A percentile compares a stretch with the other conserved stretches of the same genome.
phyloP scores from a whole-genome alignment of 1,140 invertebrate genomes.

The Aphelenchoides besseyi region DNA sequence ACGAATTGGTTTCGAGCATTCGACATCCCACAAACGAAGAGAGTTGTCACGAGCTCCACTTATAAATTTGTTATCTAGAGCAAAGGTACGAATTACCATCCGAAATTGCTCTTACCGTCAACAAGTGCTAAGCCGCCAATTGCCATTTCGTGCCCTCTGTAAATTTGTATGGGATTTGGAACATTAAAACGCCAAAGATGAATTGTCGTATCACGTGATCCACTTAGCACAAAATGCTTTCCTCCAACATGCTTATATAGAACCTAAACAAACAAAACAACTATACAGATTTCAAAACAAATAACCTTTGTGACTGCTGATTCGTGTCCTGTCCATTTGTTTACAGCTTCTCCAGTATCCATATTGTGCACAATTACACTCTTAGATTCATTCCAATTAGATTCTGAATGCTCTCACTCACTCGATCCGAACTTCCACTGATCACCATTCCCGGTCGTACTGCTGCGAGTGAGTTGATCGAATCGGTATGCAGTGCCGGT shows the following conservation, averaged over 20 bases:
- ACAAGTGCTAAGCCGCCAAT: constrained; percentile 34
- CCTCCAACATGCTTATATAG: constrained; percentile 46
- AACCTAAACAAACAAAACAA: constrained; percentile 31
- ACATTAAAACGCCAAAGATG: constrained; percentile 37
- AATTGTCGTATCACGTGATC: constrained; percentile 39
- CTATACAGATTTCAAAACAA: neutral
- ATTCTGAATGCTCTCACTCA: constrained; percentile 4
- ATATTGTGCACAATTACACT: constrained; percentile 40
- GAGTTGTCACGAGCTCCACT: constrained; percentile 1
- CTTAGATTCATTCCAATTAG: constrained; percentile 22
- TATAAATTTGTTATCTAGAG: constrained; percentile 17
- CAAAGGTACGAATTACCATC: neutral
- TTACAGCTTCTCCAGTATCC: constrained; percentile 45
- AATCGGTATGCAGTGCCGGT: constrained; percentile 36
- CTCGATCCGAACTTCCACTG: constrained; percentile 47
- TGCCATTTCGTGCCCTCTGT: constrained; percentile 32
- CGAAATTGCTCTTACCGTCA: constrained; percentile 25
- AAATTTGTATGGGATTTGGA: constrained; percentile 28
- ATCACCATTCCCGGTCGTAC: constrained; percentile 45
- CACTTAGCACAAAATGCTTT: constrained; percentile 49
- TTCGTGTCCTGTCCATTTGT: constrained; percentile 39
- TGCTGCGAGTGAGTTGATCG: constrained; percentile 43
- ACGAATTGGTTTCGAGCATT: constrained; percentile 10
- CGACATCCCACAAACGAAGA: constrained; percentile 20
- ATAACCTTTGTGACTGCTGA: constrained; percentile 41